These are phyloP conservation scores for Drosophila suboccidentalis DNA, from an alignment of 2,888 invertebrate genomes.

Conservation along the genomic window DNA sequence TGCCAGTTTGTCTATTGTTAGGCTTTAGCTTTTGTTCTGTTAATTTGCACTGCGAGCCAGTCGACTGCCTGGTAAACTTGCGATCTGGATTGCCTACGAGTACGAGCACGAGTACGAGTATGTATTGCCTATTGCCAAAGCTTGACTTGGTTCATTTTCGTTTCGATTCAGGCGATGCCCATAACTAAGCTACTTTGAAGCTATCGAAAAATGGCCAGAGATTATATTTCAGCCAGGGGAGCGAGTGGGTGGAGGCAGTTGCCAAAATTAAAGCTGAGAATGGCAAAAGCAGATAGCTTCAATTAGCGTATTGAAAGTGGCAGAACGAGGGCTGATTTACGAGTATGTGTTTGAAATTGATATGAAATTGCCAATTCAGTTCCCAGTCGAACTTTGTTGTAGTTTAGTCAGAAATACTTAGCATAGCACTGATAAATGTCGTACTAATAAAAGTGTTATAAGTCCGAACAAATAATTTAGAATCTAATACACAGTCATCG, in stretches of 20 bases:
- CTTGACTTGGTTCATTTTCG: slow-evolving; percentile 52
- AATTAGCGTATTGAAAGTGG: slow-evolving; percentile 29
- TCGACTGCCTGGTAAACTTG: slow-evolving; percentile 32
- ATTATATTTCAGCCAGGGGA: slow-evolving; percentile 16
- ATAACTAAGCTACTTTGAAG: slow-evolving; percentile 66
- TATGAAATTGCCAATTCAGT: too few species aligned
- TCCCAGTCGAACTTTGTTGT: background rate
- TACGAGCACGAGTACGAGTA: background rate
- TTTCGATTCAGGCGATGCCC: slow-evolving; percentile 17
- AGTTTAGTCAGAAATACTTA: too few species aligned
- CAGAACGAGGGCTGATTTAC: slow-evolving; percentile 12
- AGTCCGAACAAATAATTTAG: too few species aligned
- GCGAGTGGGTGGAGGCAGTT: background rate
- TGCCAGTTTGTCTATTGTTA: slow-evolving; percentile 61
- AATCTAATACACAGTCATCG: too few species aligned
- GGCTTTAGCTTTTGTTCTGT: slow-evolving; percentile 72
- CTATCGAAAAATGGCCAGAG: slow-evolving; percentile 54
- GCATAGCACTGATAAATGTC: too few species aligned
- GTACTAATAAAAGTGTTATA: too few species aligned
- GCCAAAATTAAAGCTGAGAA: slow-evolving; percentile 10
- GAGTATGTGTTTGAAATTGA: background rate
- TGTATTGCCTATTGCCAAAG: slow-evolving; percentile 42
- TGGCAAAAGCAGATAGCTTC: slow-evolving; percentile 27
- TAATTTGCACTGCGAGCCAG: slow-evolving; percentile 60
- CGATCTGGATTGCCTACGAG: slow-evolving; percentile 46